A percentile compares a stretch with the other conserved stretches of the same genome.
These are phyloP conservation scores for Emydura subglobosa DNA, from an alignment of 2,113 vertebrate genomes.

Conservation along the genomic window DNA sequence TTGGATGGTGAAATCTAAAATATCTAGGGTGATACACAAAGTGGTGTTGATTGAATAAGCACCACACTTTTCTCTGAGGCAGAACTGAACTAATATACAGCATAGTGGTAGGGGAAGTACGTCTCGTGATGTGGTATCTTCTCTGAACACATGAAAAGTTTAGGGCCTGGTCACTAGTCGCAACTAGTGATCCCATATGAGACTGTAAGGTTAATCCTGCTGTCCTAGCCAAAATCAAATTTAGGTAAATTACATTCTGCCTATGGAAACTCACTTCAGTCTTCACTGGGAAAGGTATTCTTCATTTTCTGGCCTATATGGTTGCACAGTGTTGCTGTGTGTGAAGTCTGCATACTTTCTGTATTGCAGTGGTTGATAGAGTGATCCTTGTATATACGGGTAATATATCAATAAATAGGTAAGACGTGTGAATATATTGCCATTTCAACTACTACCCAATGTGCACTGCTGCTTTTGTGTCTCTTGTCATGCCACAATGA, in stretches of 20 bases:
- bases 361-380: not conserved
- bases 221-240: not conserved
- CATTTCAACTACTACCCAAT: not conserved
- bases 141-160: not conserved
- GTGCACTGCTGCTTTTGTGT: not conserved
- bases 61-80: not conserved
- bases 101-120: not conserved
- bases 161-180: not conserved
- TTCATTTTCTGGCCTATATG: not conserved
- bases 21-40: not conserved
- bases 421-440: not conserved
- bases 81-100: not conserved
- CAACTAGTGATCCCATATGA: not conserved
- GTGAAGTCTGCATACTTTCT: not conserved
- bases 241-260: not conserved
- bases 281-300: not conserved
- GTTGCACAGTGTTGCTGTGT: not conserved
- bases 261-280: not conserved
- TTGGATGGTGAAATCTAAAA: not conserved
- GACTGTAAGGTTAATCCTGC: not conserved
- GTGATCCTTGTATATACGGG: not conserved
- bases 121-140: not conserved
- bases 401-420: not conserved
- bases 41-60: not conserved
- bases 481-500: not conserved